Conservation (phyloP, 2,888 invertebrate species). For the Tribolium freemani region DNA sequence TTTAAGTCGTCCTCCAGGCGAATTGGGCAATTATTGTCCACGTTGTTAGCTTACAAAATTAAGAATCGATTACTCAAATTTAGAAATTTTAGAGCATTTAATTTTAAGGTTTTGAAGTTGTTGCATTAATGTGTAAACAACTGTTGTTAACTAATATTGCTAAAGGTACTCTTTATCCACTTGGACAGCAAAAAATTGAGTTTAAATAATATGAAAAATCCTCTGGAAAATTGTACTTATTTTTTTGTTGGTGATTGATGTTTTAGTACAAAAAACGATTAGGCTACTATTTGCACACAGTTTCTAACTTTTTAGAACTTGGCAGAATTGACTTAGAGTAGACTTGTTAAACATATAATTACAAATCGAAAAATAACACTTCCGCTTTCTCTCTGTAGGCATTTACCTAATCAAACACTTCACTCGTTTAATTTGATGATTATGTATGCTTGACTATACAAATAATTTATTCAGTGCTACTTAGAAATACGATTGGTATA, state of each 20-base stretch:
- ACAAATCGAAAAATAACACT: slow-evolving; percentile 14
- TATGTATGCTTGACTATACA: background rate
- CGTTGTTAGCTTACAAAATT: background rate
- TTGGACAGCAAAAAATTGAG: too few species aligned
- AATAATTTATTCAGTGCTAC: background rate
- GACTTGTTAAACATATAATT: background rate
- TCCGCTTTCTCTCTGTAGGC: slow-evolving; percentile 17
- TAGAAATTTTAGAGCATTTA: slow-evolving; percentile 1
- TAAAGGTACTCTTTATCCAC: too few species aligned
- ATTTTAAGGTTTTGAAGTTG: background rate
- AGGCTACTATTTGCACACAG: too few species aligned
- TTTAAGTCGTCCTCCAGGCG: background rate
- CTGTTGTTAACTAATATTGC: too few species aligned
- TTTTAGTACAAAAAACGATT: too few species aligned
- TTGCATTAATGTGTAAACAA: too few species aligned
- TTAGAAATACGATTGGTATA: background rate
- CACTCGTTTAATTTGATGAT: slow-evolving; percentile 8
- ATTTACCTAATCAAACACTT: slow-evolving; percentile 6
- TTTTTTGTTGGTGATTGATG: too few species aligned
- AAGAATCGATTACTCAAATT: background rate
- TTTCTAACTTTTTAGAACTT: too few species aligned
- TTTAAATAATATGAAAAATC: too few species aligned
- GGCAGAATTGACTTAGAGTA: background rate
- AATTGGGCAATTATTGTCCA: background rate
- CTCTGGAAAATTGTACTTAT: too few species aligned